phyloP scores from a whole-genome alignment of 1,140 invertebrate genomes.

The Heliconius melpomene region DNA sequence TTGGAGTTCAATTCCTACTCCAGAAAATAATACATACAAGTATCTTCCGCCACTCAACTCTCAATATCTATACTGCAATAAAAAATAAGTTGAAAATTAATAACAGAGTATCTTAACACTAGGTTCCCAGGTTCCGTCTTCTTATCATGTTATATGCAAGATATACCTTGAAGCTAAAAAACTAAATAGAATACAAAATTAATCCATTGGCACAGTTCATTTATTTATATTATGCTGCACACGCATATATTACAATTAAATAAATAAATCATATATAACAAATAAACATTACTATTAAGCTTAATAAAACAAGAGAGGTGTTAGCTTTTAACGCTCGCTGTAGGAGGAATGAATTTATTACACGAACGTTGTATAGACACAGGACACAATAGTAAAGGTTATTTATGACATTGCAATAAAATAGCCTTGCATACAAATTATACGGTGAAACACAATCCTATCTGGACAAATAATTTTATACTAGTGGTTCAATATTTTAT shows the following conservation, averaged over 20 bases:
- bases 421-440: conserved; percentile 32
- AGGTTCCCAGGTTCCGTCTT: too few species aligned
- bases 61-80: too few species aligned
- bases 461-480: conserved; percentile 1
- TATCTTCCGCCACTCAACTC: too few species aligned
- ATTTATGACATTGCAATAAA: conserved; percentile 51
- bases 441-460: neutral
- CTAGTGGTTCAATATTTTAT: neutral
- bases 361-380: conserved; percentile 48
- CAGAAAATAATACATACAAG: too few species aligned
- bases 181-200: too few species aligned
- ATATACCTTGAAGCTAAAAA: too few species aligned
- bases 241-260: neutral
- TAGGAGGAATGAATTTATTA: conserved; percentile 52
- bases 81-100: too few species aligned
- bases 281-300: conserved; percentile 12
- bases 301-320: conserved; percentile 46
- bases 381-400: conserved; percentile 52
- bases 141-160: too few species aligned
- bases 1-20: too few species aligned
- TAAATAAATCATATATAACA: conserved; percentile 1
- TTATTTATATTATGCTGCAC: too few species aligned
- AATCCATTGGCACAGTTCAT: too few species aligned
- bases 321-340: conserved; percentile 51
- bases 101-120: too few species aligned